phyloP scores from a whole-genome alignment of 2,113 vertebrate genomes.

The Apodemus sylvaticus region DNA sequence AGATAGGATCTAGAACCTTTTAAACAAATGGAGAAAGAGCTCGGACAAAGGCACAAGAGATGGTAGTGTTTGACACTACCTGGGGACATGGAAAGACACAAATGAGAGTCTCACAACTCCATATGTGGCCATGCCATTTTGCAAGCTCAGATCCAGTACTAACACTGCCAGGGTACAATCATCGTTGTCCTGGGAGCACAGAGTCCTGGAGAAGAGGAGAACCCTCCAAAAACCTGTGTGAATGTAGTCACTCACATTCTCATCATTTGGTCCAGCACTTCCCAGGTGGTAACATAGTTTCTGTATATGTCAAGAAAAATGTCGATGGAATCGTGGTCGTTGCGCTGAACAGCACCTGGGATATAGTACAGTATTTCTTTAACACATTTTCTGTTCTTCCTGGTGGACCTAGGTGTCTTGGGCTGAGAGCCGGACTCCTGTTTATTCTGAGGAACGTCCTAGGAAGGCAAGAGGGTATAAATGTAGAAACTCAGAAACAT shows the following conservation, averaged over 20 bases:
- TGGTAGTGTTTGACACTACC: too few species aligned
- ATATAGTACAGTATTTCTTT: neutral
- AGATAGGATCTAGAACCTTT: too few species aligned
- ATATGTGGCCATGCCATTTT: neutral
- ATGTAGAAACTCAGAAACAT: too few species aligned
- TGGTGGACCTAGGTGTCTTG: too few species aligned
- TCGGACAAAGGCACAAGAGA: too few species aligned
- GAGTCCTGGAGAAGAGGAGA: neutral
- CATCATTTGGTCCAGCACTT: neutral
- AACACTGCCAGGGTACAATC: neutral
- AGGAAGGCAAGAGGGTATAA: too few species aligned
- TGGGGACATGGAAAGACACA: too few species aligned
- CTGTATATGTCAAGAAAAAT: too few species aligned
- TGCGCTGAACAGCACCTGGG: neutral
- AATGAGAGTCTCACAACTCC: too few species aligned
- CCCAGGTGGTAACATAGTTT: neutral
- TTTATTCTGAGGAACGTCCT: too few species aligned
- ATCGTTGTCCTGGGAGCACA: neutral
- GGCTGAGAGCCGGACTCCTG: too few species aligned
- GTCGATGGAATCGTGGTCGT: accelerated
- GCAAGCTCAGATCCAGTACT: neutral
- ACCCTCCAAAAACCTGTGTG: neutral
- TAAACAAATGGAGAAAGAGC: too few species aligned
- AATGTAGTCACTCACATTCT: neutral
- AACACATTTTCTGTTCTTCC: accelerated